Evolutionary conservation across 2,113 vertebrate species (phyloP).

Genomic region (Sigmodon hispidus): DNA sequence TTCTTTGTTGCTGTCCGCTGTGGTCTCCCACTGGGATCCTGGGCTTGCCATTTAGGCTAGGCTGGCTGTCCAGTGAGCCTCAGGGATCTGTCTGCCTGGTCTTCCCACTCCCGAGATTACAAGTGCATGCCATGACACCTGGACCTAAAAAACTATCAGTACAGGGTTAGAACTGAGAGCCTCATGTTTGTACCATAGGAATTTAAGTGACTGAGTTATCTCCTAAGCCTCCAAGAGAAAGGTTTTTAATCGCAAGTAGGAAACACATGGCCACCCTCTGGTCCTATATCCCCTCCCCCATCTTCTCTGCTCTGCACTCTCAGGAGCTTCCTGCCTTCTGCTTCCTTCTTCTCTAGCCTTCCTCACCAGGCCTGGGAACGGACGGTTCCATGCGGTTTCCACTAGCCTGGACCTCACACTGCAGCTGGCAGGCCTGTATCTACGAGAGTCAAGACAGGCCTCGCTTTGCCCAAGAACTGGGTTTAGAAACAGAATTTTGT

Average conservation of each 20-base stretch:
- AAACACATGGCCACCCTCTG: not conserved
- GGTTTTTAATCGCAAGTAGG: not conserved
- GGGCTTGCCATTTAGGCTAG: not conserved
- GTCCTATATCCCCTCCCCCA: not conserved
- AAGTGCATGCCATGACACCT: not conserved
- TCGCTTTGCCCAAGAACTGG: constrained; percentile 31
- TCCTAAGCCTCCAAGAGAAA: not conserved
- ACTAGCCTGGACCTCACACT: constrained; percentile 24
- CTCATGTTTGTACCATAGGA: not conserved
- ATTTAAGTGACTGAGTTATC: not conserved
- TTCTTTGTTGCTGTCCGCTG: not conserved
- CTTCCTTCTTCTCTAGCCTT: not conserved
- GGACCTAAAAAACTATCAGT: not conserved
- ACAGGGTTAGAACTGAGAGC: not conserved
- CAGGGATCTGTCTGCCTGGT: not conserved
- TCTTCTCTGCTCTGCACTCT: not conserved
- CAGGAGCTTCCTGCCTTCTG: not conserved
- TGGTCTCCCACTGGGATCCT: not conserved
- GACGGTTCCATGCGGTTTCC: not conserved
- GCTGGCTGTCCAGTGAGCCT: not conserved
- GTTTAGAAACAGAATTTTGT: constrained; percentile 9
- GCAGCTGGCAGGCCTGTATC: not conserved
- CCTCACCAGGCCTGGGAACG: not conserved
- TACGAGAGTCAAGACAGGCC: constrained; percentile 3
- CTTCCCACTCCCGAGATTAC: not conserved